Evolutionary conservation across 2,113 vertebrate genomes (phyloP).

Genomic region (Brienomyrus brachyistius): DNA sequence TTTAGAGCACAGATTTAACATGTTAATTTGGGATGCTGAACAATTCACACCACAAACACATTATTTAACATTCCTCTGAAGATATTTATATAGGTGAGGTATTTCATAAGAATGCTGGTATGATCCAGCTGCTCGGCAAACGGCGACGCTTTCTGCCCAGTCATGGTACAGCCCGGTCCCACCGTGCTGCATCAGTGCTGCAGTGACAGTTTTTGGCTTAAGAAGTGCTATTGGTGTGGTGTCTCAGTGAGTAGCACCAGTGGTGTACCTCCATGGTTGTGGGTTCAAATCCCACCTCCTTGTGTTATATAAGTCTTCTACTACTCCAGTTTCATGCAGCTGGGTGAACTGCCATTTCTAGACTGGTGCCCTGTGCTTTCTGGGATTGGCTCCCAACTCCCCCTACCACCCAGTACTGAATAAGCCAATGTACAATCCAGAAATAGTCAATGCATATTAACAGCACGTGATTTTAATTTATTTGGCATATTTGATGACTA

Average conservation of each 20-base stretch:
- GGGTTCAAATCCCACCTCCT: not conserved
- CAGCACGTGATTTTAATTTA: not conserved
- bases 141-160: too few relatives aligned
- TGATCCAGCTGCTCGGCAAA: not conserved
- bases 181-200: not conserved
- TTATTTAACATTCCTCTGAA: not conserved
- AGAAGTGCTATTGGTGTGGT: not conserved
- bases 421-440: not conserved
- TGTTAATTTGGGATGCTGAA: not conserved
- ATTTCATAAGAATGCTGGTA: not conserved
- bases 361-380: not conserved
- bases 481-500: not conserved
- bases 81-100: not conserved
- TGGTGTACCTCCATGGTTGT: not conserved
- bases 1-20: not conserved
- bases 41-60: not conserved
- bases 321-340: not conserved
- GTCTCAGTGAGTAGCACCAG: not conserved
- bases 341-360: not conserved
- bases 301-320: not conserved
- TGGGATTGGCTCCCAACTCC: not conserved
- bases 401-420: not conserved
- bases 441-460: not conserved
- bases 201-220: not conserved
- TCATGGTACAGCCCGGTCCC: not conserved